phyloP scores from a whole-genome alignment of 92 coral and sea anemone genomes.

The Hydrozoanthus gracilis region DNA sequence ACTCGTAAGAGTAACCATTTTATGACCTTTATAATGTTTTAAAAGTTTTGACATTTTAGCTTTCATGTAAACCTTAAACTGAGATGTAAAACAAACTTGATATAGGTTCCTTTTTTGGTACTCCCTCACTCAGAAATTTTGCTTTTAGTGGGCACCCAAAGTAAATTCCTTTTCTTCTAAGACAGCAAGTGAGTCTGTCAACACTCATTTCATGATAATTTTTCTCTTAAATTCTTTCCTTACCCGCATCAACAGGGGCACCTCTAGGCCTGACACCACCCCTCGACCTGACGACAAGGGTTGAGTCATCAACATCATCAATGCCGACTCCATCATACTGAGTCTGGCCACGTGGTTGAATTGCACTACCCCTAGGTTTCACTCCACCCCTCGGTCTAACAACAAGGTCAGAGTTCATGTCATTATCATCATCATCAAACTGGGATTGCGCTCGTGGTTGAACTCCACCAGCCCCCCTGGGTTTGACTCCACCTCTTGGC shows the following conservation, averaged over 20 bases:
- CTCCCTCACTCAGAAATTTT: too few relatives aligned
- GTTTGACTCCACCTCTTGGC: conserved; percentile 41
- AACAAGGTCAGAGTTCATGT: conserved; percentile 8
- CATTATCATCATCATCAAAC: conserved; percentile 25
- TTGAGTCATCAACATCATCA: conserved; percentile 28
- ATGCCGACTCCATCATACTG: neutral
- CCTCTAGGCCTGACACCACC: conserved; percentile 21
- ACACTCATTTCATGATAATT: too few relatives aligned
- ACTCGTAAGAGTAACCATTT: too few relatives aligned
- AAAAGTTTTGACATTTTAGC: too few relatives aligned
- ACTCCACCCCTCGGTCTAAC: conserved; percentile 23
- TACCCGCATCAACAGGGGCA: conserved; percentile 33
- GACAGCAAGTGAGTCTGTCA: too few relatives aligned
- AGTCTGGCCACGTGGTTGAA: conserved; percentile 7
- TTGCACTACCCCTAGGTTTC: conserved; percentile 5
- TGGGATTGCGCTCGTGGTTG: conserved; percentile 18
- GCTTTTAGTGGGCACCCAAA: too few relatives aligned
- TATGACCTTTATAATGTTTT: too few relatives aligned
- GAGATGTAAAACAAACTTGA: too few relatives aligned
- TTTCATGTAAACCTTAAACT: too few relatives aligned
- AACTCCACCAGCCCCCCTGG: conserved; percentile 23
- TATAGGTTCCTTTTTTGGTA: too few relatives aligned
- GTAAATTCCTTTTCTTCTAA: too few relatives aligned
- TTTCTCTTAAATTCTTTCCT: neutral
- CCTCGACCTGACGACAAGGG: conserved; percentile 16